Evolutionary conservation across 2,113 vertebrate genomes (phyloP).

Genomic region (Herpetotheres cachinnans): DNA sequence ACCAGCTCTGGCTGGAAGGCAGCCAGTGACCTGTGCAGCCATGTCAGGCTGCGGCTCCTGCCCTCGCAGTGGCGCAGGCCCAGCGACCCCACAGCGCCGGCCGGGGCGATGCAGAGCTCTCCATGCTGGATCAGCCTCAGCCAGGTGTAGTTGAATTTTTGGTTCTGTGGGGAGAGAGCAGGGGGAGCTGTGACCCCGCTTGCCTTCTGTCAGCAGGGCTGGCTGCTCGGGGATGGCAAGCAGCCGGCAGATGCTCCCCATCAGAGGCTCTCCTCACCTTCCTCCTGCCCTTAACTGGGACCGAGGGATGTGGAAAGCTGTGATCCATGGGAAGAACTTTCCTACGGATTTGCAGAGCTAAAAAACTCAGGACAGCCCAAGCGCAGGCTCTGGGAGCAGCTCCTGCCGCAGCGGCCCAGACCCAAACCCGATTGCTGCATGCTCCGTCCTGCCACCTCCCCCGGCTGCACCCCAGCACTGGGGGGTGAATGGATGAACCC

Average conservation of each 20-base stretch:
- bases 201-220: fast-evolving
- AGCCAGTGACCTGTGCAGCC: slow-evolving; percentile 80
- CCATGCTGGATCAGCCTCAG: slow-evolving; percentile 81
- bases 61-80: slow-evolving; percentile 73
- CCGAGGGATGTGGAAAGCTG: neutral
- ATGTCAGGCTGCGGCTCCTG: slow-evolving; percentile 70
- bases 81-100: neutral
- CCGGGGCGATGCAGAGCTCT: slow-evolving; percentile 73
- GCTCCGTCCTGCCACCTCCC: neutral
- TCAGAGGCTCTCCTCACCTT: neutral
- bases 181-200: fast-evolving
- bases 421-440: fast-evolving
- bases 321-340: neutral
- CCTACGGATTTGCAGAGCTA: neutral
- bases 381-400: neutral
- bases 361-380: neutral
- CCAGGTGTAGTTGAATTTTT: slow-evolving; percentile 96
- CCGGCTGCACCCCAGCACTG: neutral
- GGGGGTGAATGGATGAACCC: neutral
- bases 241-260: neutral
- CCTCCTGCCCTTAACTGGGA: neutral
- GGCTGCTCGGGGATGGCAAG: neutral
- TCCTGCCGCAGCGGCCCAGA: neutral
- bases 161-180: slow-evolving; percentile 71
- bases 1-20: slow-evolving; percentile 75